Evolutionary conservation across 2,888 invertebrate species (phyloP).

Genomic region (Geotrupes spiniger): DNA sequence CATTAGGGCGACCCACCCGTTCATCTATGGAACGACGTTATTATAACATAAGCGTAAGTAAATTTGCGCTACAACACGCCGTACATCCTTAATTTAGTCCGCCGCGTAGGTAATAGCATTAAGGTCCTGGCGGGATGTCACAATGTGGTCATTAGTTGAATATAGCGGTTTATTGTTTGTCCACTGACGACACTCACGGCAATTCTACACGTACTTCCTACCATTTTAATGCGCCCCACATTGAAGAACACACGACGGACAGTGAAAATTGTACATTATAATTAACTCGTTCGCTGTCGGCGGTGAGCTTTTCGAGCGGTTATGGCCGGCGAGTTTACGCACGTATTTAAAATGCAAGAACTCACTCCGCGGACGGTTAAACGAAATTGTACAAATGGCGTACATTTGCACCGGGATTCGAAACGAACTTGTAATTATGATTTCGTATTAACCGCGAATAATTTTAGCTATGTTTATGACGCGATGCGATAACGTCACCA

Average conservation of each 20-base stretch:
- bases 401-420: too few relatives aligned
- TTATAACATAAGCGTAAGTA: too few relatives aligned
- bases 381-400: too few relatives aligned
- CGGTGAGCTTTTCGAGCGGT: neutral
- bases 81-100: conserved; percentile 28
- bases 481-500: too few relatives aligned
- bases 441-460: too few relatives aligned
- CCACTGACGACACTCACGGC: conserved; percentile 22
- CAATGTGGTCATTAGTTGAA: conserved; percentile 31
- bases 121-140: conserved; percentile 26
- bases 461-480: too few relatives aligned
- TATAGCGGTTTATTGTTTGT: conserved; percentile 29
- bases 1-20: too few relatives aligned
- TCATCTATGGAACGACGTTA: too few relatives aligned
- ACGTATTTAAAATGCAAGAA: too few relatives aligned
- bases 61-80: neutral
- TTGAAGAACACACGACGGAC: neutral
- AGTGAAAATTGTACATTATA: conserved; percentile 15
- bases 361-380: too few relatives aligned
- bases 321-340: too few relatives aligned
- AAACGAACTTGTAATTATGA: too few relatives aligned
- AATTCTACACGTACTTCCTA: conserved; percentile 19
- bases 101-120: conserved; percentile 27
- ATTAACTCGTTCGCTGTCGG: conserved; percentile 16
- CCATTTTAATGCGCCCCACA: conserved; percentile 9